These are phyloP conservation scores for Lineus longissimus DNA, from an alignment of 1,140 invertebrate species.

Conservation along the genomic window DNA sequence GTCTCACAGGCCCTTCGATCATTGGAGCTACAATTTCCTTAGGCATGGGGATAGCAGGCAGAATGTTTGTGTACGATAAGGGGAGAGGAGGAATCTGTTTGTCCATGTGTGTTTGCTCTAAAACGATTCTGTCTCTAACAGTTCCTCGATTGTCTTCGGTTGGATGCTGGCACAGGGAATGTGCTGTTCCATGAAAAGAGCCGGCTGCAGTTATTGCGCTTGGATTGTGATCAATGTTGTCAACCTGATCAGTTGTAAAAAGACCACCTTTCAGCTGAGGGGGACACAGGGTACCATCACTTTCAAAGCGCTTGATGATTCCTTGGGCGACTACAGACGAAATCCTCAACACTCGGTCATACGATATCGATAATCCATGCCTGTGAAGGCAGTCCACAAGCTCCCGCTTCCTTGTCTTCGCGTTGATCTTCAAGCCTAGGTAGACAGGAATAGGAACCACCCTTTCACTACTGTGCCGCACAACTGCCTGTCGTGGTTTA, in stretches of 20 bases:
- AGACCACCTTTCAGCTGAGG: neutral
- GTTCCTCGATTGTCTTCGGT: conserved; percentile 3
- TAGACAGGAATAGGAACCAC: too few relatives aligned
- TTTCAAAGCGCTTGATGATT: conserved; percentile 11
- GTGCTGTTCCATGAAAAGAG: conserved; percentile 21
- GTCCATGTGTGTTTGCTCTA: too few relatives aligned
- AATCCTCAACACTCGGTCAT: conserved; percentile 21
- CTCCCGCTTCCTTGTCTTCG: conserved; percentile 11
- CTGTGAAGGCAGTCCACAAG: conserved; percentile 17
- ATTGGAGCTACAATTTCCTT: too few relatives aligned
- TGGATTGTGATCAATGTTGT: conserved; percentile 20
- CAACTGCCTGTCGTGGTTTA: too few relatives aligned
- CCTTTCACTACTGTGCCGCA: too few relatives aligned
- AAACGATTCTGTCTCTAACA: neutral
- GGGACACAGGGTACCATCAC: conserved; percentile 11
- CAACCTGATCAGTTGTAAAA: conserved; percentile 14
- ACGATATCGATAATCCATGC: conserved; percentile 20
- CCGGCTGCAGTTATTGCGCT: conserved; percentile 11
- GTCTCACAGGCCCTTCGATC: too few relatives aligned
- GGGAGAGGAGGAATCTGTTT: too few relatives aligned
- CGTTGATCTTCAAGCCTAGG: neutral
- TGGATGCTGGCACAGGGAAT: conserved; percentile 16
- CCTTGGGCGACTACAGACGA: conserved; percentile 9
- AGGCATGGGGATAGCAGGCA: too few relatives aligned
- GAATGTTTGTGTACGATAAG: too few relatives aligned